These are phyloP conservation scores for Drosophila punjabiensis DNA, from an alignment of 1,140 invertebrate species.

Conservation along the genomic window DNA sequence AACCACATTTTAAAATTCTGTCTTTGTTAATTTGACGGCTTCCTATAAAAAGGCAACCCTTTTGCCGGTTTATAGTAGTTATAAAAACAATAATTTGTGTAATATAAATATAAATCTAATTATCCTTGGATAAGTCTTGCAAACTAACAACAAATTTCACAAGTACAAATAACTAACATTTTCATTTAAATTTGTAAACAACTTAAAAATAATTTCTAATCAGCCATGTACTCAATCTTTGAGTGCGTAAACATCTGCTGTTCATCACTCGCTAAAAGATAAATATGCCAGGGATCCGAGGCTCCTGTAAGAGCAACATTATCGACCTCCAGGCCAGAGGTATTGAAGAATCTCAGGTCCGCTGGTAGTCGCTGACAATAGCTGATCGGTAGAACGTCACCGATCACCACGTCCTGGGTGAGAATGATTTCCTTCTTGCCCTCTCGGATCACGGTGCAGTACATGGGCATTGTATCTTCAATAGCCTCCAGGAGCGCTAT, in stretches of 20 bases:
- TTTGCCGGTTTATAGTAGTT: no score
- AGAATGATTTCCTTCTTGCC: conserved; percentile 40
- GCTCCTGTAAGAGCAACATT: conserved; percentile 53
- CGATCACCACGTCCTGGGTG: conserved; percentile 41
- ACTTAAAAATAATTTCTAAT: neutral
- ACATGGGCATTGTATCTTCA: conserved; percentile 44
- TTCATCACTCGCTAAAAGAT: conserved; percentile 13
- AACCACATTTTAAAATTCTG: no score
- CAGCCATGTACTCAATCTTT: neutral
- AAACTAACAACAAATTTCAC: neutral
- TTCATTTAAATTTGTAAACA: neutral
- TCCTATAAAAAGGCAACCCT: no score
- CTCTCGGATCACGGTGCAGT: conserved; percentile 64
- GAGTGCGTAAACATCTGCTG: neutral
- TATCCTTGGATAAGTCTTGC: neutral
- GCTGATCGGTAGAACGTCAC: conserved; percentile 44
- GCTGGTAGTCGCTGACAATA: conserved; percentile 58
- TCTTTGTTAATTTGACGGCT: no score
- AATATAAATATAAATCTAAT: neutral
- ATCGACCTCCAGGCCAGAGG: conserved; percentile 39
- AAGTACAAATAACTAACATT: neutral
- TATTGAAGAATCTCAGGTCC: conserved; percentile 52
- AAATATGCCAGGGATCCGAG: conserved; percentile 32
- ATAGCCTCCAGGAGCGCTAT: conserved; percentile 27
- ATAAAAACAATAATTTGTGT: neutral